These are phyloP conservation scores for Toxostoma redivivum DNA, from an alignment of 2,113 vertebrate species.

Conservation along the genomic window DNA sequence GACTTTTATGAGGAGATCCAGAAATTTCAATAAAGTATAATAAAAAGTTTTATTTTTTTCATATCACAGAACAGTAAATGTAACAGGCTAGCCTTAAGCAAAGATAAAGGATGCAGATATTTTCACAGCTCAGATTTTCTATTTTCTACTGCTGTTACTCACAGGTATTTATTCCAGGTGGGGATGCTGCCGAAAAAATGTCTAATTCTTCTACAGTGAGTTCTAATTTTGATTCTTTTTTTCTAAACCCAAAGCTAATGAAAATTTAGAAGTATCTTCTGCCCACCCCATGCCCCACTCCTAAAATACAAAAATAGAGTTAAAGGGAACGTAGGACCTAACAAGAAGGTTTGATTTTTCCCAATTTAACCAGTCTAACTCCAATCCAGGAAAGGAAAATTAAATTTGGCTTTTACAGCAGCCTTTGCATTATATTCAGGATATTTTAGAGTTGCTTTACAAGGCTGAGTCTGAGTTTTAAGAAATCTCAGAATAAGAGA, in stretches of 20 bases:
- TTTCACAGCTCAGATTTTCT: not conserved
- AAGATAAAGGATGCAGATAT: not conserved
- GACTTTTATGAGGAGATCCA: slow-evolving; percentile 57
- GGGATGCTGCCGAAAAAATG: not conserved
- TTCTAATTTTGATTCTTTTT: not conserved
- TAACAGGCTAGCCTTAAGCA: slow-evolving; percentile 8
- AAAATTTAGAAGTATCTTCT: not conserved
- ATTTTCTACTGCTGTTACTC: not conserved
- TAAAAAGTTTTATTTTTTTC: slow-evolving; percentile 47
- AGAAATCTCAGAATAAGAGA: not conserved
- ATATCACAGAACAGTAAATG: not conserved
- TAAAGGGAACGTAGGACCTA: not conserved
- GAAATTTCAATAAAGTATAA: slow-evolving; percentile 56
- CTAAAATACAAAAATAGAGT: not conserved
- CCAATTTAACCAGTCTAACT: not conserved
- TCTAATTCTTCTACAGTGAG: not conserved
- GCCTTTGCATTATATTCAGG: not conserved
- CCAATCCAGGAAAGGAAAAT: not conserved
- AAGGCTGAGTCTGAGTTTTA: not conserved
- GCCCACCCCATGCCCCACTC: fast-evolving
- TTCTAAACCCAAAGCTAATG: not conserved
- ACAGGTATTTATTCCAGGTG: not conserved
- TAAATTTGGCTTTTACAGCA: not conserved
- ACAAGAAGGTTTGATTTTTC: not conserved
- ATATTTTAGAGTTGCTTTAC: not conserved